These are phyloP conservation scores for Diadema setosum DNA, from an alignment of 35 echinoderm and acorn worm species.

Conservation along the genomic window DNA sequence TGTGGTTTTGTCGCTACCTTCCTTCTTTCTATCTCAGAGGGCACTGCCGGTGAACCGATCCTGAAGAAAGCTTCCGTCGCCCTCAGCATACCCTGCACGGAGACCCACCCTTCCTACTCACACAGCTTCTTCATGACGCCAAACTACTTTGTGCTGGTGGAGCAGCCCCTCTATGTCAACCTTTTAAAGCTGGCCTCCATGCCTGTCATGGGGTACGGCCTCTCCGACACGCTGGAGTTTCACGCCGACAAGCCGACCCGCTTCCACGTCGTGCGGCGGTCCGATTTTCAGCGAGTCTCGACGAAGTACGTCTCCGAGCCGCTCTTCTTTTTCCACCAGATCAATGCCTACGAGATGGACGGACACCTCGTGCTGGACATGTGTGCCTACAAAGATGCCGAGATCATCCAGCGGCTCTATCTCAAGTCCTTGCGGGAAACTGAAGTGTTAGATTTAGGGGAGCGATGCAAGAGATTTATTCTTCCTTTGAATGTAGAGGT, in stretches of 20 bases:
- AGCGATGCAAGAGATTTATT: slow-evolving; percentile 28
- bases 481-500: slow-evolving; percentile 44
- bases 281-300: background rate
- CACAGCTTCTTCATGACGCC: slow-evolving; percentile 75
- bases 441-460: background rate
- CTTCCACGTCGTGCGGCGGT: slow-evolving; percentile 25
- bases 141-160: slow-evolving; percentile 58
- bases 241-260: slow-evolving; percentile 38
- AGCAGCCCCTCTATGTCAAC: slow-evolving; percentile 59
- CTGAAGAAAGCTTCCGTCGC: background rate
- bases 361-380: slow-evolving; percentile 70
- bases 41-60: background rate
- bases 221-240: slow-evolving; percentile 33
- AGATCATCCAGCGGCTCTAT: slow-evolving; percentile 62
- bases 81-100: background rate
- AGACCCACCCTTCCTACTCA: slow-evolving; percentile 54
- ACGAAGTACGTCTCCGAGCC: slow-evolving; percentile 45
- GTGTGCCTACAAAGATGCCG: slow-evolving; percentile 45
- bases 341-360: slow-evolving; percentile 71
- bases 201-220: background rate
- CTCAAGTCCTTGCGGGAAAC: slow-evolving; percentile 27
- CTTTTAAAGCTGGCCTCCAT: background rate
- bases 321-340: slow-evolving; percentile 74
- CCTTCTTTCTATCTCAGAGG: background rate
- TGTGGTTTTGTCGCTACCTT: too few species aligned